Conservation (phyloP, 2,113 vertebrate species). For the Daphoenositta chrysoptera region DNA sequence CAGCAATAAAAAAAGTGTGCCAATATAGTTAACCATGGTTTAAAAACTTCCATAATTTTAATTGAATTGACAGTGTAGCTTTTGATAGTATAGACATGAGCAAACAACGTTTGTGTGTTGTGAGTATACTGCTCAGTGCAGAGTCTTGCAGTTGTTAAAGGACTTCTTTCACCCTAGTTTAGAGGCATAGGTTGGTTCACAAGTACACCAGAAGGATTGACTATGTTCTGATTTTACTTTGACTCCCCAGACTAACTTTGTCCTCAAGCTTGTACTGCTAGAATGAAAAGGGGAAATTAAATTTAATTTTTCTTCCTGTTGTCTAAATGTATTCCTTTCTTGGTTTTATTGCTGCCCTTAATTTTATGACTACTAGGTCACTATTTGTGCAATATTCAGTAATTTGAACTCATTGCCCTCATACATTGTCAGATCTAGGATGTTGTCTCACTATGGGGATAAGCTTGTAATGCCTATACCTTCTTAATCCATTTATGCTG, state of each 20-base stretch:
- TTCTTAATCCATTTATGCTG: neutral
- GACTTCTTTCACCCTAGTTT: neutral
- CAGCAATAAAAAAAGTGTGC: neutral
- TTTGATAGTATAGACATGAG: neutral
- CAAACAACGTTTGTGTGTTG: neutral
- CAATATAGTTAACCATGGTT: neutral
- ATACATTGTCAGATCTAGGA: neutral
- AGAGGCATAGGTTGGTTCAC: neutral
- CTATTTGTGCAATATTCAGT: neutral
- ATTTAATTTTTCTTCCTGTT: neutral
- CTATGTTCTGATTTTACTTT: neutral
- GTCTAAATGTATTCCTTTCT: neutral
- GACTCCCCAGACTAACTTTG: neutral
- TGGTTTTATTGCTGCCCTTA: neutral
- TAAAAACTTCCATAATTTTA: neutral
- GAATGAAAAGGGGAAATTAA: neutral
- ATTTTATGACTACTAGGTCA: neutral
- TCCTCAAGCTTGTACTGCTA: neutral
- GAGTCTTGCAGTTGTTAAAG: neutral
- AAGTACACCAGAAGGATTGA: neutral
- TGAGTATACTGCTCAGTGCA: neutral
- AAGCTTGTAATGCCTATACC: neutral
- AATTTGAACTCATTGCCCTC: neutral
- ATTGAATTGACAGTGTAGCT: neutral
- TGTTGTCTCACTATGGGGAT: neutral